Conservation (phyloP, 2,113 vertebrate genomes). For the Lasiurus cinereus region DNA sequence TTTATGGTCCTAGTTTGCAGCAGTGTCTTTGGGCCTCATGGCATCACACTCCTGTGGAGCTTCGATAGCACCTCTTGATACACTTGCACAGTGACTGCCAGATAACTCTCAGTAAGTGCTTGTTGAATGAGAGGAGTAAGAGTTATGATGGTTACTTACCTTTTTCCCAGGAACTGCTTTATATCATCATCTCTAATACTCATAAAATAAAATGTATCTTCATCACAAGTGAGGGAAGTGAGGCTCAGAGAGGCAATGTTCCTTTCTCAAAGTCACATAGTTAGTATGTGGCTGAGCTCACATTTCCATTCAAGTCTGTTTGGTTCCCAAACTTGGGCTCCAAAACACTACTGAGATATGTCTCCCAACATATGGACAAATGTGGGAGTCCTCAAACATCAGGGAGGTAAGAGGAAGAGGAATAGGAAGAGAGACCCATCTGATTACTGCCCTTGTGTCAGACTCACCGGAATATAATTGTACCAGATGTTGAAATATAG, state of each 20-base stretch:
- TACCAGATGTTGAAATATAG: background rate
- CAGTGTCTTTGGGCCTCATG: background rate
- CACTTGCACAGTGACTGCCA: background rate
- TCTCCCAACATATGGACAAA: background rate
- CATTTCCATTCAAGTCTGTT: background rate
- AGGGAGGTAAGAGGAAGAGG: background rate
- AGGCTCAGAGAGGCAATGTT: conserved; percentile 9
- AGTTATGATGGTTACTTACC: background rate
- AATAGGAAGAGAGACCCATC: background rate
- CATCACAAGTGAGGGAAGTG: background rate
- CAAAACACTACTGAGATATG: background rate
- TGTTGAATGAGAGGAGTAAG: background rate
- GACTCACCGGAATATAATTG: background rate
- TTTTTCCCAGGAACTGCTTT: background rate
- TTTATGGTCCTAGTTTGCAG: background rate
- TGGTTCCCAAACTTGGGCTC: background rate
- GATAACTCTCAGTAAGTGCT: background rate
- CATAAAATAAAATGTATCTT: conserved; percentile 33
- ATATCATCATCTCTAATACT: background rate
- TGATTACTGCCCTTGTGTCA: conserved; percentile 4
- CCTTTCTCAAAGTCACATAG: background rate
- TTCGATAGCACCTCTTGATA: background rate
- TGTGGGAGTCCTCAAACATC: background rate
- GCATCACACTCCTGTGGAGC: background rate
- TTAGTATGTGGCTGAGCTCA: background rate